phyloP scores from a whole-genome alignment of 2,797 vertebrate species.

The Morelia viridis region DNA sequence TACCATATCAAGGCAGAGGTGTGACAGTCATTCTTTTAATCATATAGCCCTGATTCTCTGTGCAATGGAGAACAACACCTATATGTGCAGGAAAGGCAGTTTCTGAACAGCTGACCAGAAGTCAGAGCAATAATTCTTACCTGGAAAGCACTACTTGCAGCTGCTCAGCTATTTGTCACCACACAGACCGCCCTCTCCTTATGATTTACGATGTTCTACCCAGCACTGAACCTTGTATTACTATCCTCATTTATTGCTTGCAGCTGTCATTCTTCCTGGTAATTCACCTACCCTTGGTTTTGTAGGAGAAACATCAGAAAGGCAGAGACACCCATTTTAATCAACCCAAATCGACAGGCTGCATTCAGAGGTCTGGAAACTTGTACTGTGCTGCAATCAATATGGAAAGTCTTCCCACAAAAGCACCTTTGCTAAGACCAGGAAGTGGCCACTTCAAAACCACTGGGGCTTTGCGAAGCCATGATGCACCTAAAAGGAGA shows the following conservation, averaged over 20 bases:
- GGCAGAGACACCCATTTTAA: conserved; percentile 68
- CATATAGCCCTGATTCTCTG: neutral
- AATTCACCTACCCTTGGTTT: conserved; percentile 70
- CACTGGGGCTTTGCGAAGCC: neutral
- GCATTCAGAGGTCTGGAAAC: conserved; percentile 51
- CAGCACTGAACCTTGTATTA: conserved; percentile 70
- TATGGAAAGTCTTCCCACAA: neutral
- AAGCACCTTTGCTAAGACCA: neutral
- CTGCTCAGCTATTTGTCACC: conserved; percentile 69
- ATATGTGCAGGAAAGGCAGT: conserved; percentile 62
- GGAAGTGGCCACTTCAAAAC: neutral
- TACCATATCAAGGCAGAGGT: conserved; percentile 8
- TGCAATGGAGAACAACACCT: neutral
- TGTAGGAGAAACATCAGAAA: conserved; percentile 75
- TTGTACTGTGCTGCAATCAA: conserved; percentile 43
- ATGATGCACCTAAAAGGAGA: neutral
- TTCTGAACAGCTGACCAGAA: conserved; percentile 75
- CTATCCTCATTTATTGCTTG: conserved; percentile 74
- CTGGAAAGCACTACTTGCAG: conserved; percentile 74
- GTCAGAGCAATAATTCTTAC: conserved; percentile 69
- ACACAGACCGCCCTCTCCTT: conserved; percentile 53
- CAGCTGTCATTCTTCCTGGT: conserved; percentile 77
- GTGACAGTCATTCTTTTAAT: neutral
- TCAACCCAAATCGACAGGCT: conserved; percentile 52
- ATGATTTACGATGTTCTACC: conserved; percentile 72